Evolutionary conservation across 1,140 invertebrate species (phyloP), one percentile per base, ranked within the genome.

Genomic region (Diorhabda sublineata): DNA sequence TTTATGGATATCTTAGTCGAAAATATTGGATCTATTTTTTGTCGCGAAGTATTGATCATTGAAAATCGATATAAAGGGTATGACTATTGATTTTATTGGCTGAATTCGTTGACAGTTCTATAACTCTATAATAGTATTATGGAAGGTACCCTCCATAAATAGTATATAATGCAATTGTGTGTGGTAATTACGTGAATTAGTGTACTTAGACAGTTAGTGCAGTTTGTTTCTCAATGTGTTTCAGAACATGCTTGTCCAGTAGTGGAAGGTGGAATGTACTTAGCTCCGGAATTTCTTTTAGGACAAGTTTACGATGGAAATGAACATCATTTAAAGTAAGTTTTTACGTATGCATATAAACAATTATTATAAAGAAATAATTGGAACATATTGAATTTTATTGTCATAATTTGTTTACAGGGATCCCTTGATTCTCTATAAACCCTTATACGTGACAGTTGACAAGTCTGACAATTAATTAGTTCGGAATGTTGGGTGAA

Each of bases 231-330:
- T 26, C 26, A 26, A 26, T 71, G 63, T 66, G 73, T 81, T 81
- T 9, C 78, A 92, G 91, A 91, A 75, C 84, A 86, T 45, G 89
- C 89, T 6, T 86, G 84, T 62, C 86, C 89, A 26, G 87, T 91
- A 73, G 90, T 92, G 0, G 92, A 93, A 82, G 92, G 91, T 11
- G 92, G 92, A 0, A 87, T 88, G 78, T 93, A 93, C 82, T 89
- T 92, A 45, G 91, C 91, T 26, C 91, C 91, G 0, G 92, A 93
- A 81, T 93, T 94, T 79, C 86, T 92, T 47, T 78, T 93, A 5
- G 92, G 91, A 3, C 90, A 93, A 80, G 92, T 93, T 3, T 94
- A 93, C 79, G 92, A 93, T 79, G 91, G 91, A n/a, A 84, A 84
- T 42, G 77, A 85, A 64, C 80, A 83, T 61, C 79, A 82, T 65